A percentile compares a stretch with the other conserved stretches of the same genome.
Evolutionary conservation across 2,113 vertebrate species (phyloP).

Genomic region (Apus apus): DNA sequence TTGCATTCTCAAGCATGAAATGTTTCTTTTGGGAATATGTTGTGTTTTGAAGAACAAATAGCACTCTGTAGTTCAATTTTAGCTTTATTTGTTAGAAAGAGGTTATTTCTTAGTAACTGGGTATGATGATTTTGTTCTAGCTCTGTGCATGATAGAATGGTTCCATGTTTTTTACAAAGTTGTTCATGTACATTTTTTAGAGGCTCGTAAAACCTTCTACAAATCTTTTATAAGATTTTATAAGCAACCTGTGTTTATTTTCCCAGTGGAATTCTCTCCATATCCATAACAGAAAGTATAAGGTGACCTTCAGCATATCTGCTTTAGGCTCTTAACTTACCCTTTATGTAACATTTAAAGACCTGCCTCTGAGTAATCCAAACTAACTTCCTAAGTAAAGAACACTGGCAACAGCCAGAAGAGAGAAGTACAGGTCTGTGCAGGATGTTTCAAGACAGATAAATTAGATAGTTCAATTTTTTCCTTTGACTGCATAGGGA

Average conservation of each 20-base stretch:
- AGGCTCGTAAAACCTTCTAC: neutral
- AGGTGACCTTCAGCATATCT: neutral
- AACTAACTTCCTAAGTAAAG: neutral
- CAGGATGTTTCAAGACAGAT: neutral
- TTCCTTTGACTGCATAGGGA: neutral
- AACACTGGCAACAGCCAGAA: neutral
- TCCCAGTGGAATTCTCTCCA: neutral
- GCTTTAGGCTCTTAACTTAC: neutral
- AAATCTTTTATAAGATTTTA: neutral
- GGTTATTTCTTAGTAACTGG: neutral
- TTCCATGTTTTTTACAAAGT: neutral
- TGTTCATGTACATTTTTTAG: neutral
- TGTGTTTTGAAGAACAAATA: slow-evolving; percentile 12
- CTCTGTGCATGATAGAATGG: neutral
- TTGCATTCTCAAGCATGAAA: slow-evolving; percentile 28
- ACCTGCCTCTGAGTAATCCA: neutral
- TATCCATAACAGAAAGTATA: neutral
- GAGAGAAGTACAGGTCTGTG: neutral
- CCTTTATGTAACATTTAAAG: neutral
- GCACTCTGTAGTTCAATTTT: neutral
- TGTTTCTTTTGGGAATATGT: neutral
- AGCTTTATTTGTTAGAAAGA: neutral
- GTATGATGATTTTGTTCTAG: neutral
- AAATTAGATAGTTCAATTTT: neutral
- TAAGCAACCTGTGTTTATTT: neutral